phyloP scores from a whole-genome alignment of 2,797 vertebrate species.

The Orientallactaga sibirica region DNA sequence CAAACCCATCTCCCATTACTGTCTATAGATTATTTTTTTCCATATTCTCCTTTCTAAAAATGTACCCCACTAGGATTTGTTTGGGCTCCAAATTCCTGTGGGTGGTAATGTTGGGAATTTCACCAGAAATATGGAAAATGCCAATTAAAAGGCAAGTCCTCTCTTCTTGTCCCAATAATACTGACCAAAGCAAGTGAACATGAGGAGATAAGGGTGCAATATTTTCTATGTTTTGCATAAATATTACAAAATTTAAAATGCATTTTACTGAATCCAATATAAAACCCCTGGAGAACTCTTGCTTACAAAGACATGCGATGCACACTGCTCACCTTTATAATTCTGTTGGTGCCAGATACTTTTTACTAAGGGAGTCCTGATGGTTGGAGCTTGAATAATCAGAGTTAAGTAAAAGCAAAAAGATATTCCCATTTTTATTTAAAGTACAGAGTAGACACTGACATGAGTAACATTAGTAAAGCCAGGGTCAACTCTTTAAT shows the following conservation, averaged over 20 bases:
- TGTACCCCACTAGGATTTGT: constrained; percentile 62
- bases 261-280: not conserved
- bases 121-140: constrained; percentile 70
- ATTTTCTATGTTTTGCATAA: constrained; percentile 69
- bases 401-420: not conserved
- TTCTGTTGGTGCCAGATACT: constrained; percentile 34
- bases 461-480: not conserved
- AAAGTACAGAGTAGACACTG: not conserved
- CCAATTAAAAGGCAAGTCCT: constrained; percentile 65
- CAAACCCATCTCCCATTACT: constrained; percentile 69
- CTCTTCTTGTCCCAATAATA: constrained; percentile 11
- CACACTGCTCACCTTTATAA: constrained; percentile 11
- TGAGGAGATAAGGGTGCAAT: constrained; percentile 72
- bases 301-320: constrained; percentile 35
- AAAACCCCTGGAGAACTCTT: constrained; percentile 40
- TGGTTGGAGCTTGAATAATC: not conserved
- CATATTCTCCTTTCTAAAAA: constrained; percentile 67
- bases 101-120: constrained; percentile 41
- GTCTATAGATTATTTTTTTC: constrained; percentile 76
- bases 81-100: not conserved
- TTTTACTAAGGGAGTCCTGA: not conserved
- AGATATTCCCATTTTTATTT: not conserved
- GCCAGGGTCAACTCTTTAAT: not conserved
- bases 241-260: constrained; percentile 63
- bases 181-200: constrained; percentile 65